These are phyloP conservation scores for Nymphicus hollandicus DNA, from an alignment of 2,113 vertebrate genomes.

Conservation along the genomic window DNA sequence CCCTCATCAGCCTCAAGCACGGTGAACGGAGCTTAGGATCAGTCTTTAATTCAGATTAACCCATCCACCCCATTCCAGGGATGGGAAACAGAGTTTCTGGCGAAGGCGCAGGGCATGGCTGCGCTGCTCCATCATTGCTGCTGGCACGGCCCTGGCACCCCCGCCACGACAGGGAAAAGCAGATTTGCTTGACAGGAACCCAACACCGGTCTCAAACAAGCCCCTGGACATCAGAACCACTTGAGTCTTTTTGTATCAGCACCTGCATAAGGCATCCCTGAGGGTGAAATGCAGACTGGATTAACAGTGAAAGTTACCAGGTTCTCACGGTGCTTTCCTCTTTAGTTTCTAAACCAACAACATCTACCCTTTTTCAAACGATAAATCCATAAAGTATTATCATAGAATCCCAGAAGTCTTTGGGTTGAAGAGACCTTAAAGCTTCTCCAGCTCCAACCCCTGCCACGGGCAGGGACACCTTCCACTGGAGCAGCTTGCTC, in stretches of 20 bases:
- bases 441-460: not conserved
- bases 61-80: not conserved
- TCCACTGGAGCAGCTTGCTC: not conserved
- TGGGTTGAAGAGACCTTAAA: not conserved
- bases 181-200: not conserved
- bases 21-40: not conserved
- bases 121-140: no score
- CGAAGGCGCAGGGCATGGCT: rapidly evolving
- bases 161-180: rapidly evolving
- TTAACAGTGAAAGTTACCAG: not conserved
- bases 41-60: not conserved
- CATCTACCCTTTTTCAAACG: not conserved
- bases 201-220: rapidly evolving
- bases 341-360: not conserved
- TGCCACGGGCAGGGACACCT: not conserved
- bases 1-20: rapidly evolving
- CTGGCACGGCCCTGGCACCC: rapidly evolving
- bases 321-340: not conserved
- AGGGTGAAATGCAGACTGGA: rapidly evolving
- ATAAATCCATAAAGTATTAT: not conserved
- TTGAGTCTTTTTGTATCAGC: not conserved
- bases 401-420: not conserved
- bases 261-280: rapidly evolving
- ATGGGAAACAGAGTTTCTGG: rapidly evolving
- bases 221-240: not conserved